Base-by-base conservation (phyloP, 2,888 invertebrate species). In the Harpalus rubripes region DNA sequence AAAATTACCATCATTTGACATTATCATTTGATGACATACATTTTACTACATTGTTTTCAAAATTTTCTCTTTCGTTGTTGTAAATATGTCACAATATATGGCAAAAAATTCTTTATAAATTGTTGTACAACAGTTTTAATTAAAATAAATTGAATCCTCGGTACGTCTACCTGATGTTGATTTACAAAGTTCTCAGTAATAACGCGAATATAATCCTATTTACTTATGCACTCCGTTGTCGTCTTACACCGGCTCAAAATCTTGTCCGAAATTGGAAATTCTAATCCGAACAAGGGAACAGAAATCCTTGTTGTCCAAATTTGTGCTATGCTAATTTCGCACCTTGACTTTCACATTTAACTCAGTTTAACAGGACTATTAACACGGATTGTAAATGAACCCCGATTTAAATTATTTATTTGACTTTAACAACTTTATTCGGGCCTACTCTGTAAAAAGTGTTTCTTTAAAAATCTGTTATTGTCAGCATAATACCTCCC, bases 1-100 rank as follows among this genome's bases (percentile, higher is more conserved):
- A 68, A n/a, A n/a, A 22, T 26, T 18, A 68, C 41, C n/a, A 15
- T 68, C 39, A 39, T 68, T 68, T 68, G 68, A 68, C 68, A 68
- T 68, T 68, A 41, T 68, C 68, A 68, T 68, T 68, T 68, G 15
- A 15, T 68, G 68, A 68, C 68, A 68, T 26, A 68, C 68, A 68
- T 68, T 68, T 56, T 68, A 68, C 32, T 68, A 32, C 32, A 68
- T 68, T 68, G 68, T 68, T 68, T 68, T 32, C 32, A 12, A 15
- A 68, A 68, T 12, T 68, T 68, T 68, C 68, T 68, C 68, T 68
- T 68, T 68, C 68, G n/a, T n/a, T 68, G 3, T 26, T 68, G n/a
- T 32, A 68, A 39, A 68, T 68, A 59, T 59, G 44, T 52, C 44
- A 52, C 10, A 12, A 52, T 52, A 12, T 52, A 52, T 52, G 5